Evolutionary conservation across 1,140 invertebrate genomes (phyloP), one percentile per base, ranked within the genome.

Genomic region (Apolygus lucorum): DNA sequence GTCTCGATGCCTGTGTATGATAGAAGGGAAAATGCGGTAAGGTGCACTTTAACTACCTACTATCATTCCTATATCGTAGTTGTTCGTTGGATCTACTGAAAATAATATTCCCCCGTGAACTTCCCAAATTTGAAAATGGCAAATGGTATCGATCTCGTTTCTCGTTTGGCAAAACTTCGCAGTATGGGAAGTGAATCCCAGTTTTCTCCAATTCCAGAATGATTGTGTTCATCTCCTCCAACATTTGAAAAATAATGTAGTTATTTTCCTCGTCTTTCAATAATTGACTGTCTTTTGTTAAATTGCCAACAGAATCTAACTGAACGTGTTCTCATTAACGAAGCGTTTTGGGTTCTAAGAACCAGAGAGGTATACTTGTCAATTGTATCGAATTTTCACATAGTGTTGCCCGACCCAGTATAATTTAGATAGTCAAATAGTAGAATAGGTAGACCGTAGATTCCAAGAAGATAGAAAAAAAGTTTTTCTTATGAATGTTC

Each of bases 1-100:
- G 90, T 96, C 21, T 91, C 93, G 69, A 89, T 93, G 82, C 93
- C 93, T 2, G 92, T 96, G 26, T 96, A 90, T 79, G 92, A 95
- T 81, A 82, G 86, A 74, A 84, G 88, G 13, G 84, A 87, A 72
- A 88, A 89, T 77, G 87, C 88, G 81, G 89, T 91, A 83, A 85
- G 87, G 83, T 72, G 63, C 28, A 71, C 63, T 21, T n/a, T n/a
- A n/a, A n/a, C n/a, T n/a, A n/a, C n/a, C n/a, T n/a, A n/a, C n/a
- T n/a, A n/a, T n/a, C n/a, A n/a, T n/a, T n/a, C n/a, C n/a, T n/a
- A n/a, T n/a, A n/a, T n/a, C n/a, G n/a, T n/a, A n/a, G n/a, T n/a
- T n/a, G n/a, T n/a, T n/a, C n/a, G n/a, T n/a, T n/a, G n/a, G n/a
- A n/a, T n/a, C n/a, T n/a, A n/a, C n/a, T n/a, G n/a, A n/a, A n/a